Conservation (phyloP, 1,140 invertebrate genomes). For the Anagrus nilaparvatae region DNA sequence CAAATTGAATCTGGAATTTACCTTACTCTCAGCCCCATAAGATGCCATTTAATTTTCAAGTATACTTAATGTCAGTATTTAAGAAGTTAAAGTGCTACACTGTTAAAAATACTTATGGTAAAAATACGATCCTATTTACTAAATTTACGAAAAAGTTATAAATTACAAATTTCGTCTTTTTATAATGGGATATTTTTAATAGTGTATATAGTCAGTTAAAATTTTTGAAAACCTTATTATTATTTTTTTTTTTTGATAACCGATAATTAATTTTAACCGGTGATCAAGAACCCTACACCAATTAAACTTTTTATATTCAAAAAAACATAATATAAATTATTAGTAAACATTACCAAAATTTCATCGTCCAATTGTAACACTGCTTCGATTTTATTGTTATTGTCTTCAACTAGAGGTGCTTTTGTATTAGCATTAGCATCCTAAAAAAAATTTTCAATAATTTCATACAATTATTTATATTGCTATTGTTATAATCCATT, state of each 20-base stretch:
- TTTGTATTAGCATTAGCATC: slow-evolving; percentile 5
- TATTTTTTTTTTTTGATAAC: background rate
- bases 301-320: background rate
- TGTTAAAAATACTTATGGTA: too few relatives aligned
- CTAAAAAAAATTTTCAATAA: slow-evolving; percentile 3
- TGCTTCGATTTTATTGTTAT: slow-evolving; percentile 7
- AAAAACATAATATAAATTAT: slow-evolving; percentile 1
- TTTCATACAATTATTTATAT: background rate
- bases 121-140: too few relatives aligned
- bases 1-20: too few relatives aligned
- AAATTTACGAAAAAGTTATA: too few relatives aligned
- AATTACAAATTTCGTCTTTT: too few relatives aligned
- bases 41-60: too few relatives aligned
- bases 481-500: background rate
- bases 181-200: too few relatives aligned
- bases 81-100: too few relatives aligned
- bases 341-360: slow-evolving; percentile 2
- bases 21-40: too few relatives aligned
- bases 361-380: slow-evolving; percentile 1
- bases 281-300: too few relatives aligned
- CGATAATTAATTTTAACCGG: background rate
- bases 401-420: slow-evolving; percentile 4
- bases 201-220: too few relatives aligned
- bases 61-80: too few relatives aligned
- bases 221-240: background rate